Evolutionary conservation across 1,140 invertebrate species (phyloP).

Genomic region (Leucophenga varia): DNA sequence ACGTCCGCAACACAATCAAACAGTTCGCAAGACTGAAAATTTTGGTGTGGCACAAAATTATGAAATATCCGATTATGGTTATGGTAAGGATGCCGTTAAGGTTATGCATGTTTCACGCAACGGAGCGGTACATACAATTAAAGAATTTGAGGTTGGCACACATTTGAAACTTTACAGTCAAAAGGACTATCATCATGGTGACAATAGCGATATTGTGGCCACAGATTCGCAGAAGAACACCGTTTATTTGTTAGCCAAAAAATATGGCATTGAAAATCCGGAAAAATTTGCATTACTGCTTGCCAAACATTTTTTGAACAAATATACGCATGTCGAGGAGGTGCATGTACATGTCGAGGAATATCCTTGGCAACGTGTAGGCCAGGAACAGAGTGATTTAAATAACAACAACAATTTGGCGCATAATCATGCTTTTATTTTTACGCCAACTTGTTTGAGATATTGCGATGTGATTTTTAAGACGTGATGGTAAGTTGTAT

Average conservation of each 20-base stretch:
- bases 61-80: constrained; percentile 67
- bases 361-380: constrained; percentile 72
- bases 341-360: constrained; percentile 69
- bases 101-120: constrained; percentile 68
- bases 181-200: constrained; percentile 65
- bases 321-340: constrained; percentile 70
- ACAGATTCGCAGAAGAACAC: constrained; percentile 83
- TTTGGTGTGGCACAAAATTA: too few relatives aligned
- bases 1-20: too few relatives aligned
- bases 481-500: constrained; percentile 66
- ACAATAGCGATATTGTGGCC: constrained; percentile 73
- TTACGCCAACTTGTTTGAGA: constrained; percentile 64
- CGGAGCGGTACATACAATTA: constrained; percentile 65
- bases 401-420: constrained; percentile 51
- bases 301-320: constrained; percentile 70
- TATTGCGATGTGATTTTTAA: constrained; percentile 66
- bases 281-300: constrained; percentile 73
- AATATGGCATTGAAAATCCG: constrained; percentile 70
- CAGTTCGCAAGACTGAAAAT: too few relatives aligned
- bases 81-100: constrained; percentile 75
- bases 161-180: constrained; percentile 69
- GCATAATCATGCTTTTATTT: constrained; percentile 76
- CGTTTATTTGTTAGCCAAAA: constrained; percentile 76
- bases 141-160: constrained; percentile 73
- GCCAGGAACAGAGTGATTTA: constrained; percentile 37